These are phyloP conservation scores for Pungitius pungitius DNA, from an alignment of 2,113 vertebrate species.

Conservation along the genomic window DNA sequence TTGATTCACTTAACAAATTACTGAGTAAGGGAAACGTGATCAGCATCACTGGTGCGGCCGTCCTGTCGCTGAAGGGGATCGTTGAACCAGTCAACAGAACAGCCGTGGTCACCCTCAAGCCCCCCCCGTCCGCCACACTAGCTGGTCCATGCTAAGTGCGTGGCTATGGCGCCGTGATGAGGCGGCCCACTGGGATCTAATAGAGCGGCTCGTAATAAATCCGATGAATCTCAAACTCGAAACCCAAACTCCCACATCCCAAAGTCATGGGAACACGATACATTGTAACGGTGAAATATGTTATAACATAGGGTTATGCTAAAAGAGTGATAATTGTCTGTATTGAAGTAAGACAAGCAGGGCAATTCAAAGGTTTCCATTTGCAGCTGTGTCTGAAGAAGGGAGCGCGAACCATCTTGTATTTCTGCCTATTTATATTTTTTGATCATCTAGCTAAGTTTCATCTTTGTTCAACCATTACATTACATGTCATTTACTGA, in stretches of 20 bases:
- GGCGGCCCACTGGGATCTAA: slow-evolving; percentile 34
- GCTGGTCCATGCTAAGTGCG: slow-evolving; percentile 10
- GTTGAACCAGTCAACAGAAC: slow-evolving; percentile 43
- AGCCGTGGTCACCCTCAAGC: background rate
- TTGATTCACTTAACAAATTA: slow-evolving; percentile 11
- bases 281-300: no score
- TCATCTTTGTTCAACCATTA: background rate
- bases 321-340: no score
- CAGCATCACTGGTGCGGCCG: background rate
- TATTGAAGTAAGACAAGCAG: no score
- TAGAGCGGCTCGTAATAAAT: slow-evolving; percentile 39
- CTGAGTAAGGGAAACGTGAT: slow-evolving; percentile 7
- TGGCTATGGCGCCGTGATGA: slow-evolving; percentile 46
- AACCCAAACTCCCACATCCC: background rate
- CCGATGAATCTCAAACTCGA: slow-evolving; percentile 38
- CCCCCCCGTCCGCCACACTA: slow-evolving; percentile 33
- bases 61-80: slow-evolving; percentile 10
- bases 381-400: no score
- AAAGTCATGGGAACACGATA: background rate
- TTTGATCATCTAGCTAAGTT: background rate
- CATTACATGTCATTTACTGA: no score
- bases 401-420: no score
- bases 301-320: no score
- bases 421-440: background rate
- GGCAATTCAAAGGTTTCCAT: no score